Base-by-base conservation (phyloP, 2,888 invertebrate species). In the Leptinotarsa tumamoca region DNA sequence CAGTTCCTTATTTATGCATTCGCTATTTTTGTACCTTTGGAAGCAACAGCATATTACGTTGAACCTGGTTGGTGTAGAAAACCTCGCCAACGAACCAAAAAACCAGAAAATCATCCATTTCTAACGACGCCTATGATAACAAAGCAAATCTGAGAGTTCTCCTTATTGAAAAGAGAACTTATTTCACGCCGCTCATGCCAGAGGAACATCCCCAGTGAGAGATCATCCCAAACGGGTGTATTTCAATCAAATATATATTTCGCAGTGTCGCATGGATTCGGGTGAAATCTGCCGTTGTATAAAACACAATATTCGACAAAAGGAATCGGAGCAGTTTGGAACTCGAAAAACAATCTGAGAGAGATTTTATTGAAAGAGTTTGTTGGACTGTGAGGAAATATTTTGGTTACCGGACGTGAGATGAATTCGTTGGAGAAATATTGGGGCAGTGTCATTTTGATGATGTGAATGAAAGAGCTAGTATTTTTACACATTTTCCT, bases 211-310 rank as follows among this genome's bases (percentile, higher is more conserved):
- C n/a, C n/a, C 5, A n/a, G 33, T 63, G 43, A 71, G 77, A 83
- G 84, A 86, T 86, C 86, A 86, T 85, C 85, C 84, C 81, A 80
- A 84, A 82, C 79, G 83, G 83, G 84, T 84, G 85, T 85, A 85
- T 86, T 86, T 86, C 86, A 85, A 86, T 86, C 86, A 86, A 86
- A 86, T 85, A 84, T 63, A 63, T 63, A 63, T 63, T 63, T 33
- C 10, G 63, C 63, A 33, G 43, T 63, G 63, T 63, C 63, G 63
- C 13, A 63, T 33, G 43, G 43, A 61, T 33, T 63, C 63, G 63
- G 17, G 33, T 63, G 63, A 43, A 63, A 63, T 63, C 63, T 63
- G 63, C 63, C 63, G 33, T 63, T 63, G 43, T 63, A 63, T 27
- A 27, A 10, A 33, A 63, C 63, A 63, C 63, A 63, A 63, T 63